A percentile compares a stretch with the other conserved stretches of the same genome.
Conservation (phyloP, 2,888 invertebrate species). For the Drosophila rellima region DNA sequence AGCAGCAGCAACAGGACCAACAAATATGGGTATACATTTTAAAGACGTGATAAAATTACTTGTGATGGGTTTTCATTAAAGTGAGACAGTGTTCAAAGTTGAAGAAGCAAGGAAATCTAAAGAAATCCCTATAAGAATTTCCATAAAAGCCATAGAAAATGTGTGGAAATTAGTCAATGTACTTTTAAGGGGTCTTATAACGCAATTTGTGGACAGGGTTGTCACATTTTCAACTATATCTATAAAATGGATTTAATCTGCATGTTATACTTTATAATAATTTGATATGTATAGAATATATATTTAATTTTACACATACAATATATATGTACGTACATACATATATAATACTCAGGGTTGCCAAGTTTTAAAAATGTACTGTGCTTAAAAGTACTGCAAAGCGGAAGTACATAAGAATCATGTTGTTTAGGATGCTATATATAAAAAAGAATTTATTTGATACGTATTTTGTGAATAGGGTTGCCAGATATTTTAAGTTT, state of each 20-base stretch:
- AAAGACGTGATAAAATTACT: slow-evolving; percentile 17
- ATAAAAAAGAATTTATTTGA: not conserved
- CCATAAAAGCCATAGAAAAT: not conserved
- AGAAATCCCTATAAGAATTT: not conserved
- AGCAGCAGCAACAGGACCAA: slow-evolving; percentile 28
- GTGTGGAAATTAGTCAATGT: not conserved
- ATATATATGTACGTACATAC: no score
- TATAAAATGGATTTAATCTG: not conserved
- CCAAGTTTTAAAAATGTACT: not conserved
- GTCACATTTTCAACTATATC: not conserved
- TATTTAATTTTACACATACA: not conserved
- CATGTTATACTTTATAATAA: no score
- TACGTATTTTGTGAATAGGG: not conserved
- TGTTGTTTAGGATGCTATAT: not conserved
- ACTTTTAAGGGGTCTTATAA: not conserved
- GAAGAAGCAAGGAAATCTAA: not conserved
- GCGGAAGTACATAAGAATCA: no score
- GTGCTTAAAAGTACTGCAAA: not conserved
- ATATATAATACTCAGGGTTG: not conserved
- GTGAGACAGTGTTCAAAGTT: slow-evolving; percentile 26
- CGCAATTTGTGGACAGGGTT: not conserved
- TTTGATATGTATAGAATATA: not conserved
- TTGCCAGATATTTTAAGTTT: not conserved
- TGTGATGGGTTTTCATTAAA: not conserved
- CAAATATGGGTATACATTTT: slow-evolving; percentile 61